Base-by-base conservation (phyloP, 2,797 vertebrate genomes). In the Esox masquinongy region DNA sequence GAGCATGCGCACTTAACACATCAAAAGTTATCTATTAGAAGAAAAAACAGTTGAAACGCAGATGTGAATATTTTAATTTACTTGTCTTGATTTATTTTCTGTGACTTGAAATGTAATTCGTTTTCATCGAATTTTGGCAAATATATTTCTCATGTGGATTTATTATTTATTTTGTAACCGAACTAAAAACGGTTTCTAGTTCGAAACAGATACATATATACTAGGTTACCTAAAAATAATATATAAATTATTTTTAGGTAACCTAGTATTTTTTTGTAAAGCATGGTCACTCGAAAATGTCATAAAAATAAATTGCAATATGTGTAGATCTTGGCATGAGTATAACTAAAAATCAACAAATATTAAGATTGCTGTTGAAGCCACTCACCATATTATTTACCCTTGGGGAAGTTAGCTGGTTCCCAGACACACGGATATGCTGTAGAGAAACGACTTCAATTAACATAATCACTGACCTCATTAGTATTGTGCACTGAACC, bases 401-500 rank as follows among this genome's bases (percentile, higher is more conserved):
- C 47, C 67, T 50, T 71, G 17, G 17, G 69, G 69, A 29, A 51
- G 11, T 15, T 50, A 31, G 51, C 69, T 31, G 12, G 8, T 31
- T 49, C 69, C 17, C 7, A 79, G 80, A 81, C 72, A 81, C 72
- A 73, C 68, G 74, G 75, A 86, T 87, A 87, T 86, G 86, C 85
- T 76, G 80, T 69, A 74, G 74, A 80, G 83, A 82, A 84, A 83
- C 79, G 29, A 43, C 83, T 83, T 86, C 88, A 87, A 87, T 90
- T 86, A 90, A 87, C 84, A 84, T 81, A 87, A 90, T 90, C 89
- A 91, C 84, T 93, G 92, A 93, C 92, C 93, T 91, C 91, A 91
- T 90, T 90, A 83, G 89, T 89, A 88, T 88, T 91, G 93, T 92
- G 90, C 92, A 88, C 82, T 92, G 91, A 94, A 92, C 92, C 92